phyloP scores from a whole-genome alignment of 1,140 invertebrate species.

The Sesamia nonagrioides region DNA sequence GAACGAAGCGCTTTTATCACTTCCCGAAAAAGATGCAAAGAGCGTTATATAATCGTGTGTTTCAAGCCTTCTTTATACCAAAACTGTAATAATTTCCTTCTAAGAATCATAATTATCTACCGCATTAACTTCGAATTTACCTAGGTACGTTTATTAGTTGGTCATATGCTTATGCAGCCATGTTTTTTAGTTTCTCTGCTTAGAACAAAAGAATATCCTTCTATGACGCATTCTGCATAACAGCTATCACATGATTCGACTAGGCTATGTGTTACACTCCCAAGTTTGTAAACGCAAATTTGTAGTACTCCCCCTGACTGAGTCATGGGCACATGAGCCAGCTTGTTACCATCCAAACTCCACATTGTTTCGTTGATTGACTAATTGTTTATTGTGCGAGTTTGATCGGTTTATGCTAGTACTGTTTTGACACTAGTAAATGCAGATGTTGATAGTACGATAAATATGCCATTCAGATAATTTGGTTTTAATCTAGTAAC shows the following conservation, averaged over 20 bases:
- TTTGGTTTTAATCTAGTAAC: neutral
- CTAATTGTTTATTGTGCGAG: slow-evolving; percentile 5
- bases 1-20: neutral
- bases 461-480: neutral
- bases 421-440: neutral
- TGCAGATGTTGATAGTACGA: neutral
- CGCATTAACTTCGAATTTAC: neutral
- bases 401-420: neutral
- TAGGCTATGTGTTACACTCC: neutral
- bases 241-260: slow-evolving; percentile 6
- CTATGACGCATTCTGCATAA: neutral
- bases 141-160: neutral
- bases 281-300: neutral
- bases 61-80: no score
- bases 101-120: no score
- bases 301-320: neutral
- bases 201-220: neutral
- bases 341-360: neutral
- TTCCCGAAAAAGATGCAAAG: neutral
- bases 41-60: no score
- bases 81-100: no score
- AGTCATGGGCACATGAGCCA: neutral
- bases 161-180: neutral
- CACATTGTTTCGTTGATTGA: neutral
- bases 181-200: neutral